A percentile compares a stretch with the other conserved stretches of the same genome.
phyloP scores from a whole-genome alignment of 2,797 vertebrate species.

The Takifugu rubripes region DNA sequence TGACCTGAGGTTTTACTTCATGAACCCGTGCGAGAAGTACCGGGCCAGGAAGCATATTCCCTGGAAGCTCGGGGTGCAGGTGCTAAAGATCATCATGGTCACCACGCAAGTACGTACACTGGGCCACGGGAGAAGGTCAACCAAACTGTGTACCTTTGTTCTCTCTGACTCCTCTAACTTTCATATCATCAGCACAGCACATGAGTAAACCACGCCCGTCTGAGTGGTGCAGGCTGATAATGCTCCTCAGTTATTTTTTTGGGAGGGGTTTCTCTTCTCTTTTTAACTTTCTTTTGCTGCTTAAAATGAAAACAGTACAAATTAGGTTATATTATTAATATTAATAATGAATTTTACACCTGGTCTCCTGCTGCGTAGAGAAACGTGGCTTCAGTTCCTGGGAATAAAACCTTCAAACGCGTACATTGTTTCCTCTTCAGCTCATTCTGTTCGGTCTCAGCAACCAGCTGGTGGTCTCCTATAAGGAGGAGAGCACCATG shows the following conservation, averaged over 20 bases:
- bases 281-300: background rate
- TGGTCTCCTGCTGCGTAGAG: too few species aligned
- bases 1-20: constrained; percentile 94
- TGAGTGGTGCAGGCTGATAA: background rate
- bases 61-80: constrained; percentile 94
- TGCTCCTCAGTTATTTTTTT: background rate
- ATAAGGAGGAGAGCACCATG: constrained; percentile 89
- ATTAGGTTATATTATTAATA: background rate
- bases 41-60: constrained; percentile 84
- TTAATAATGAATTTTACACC: background rate
- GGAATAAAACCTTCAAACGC: background rate
- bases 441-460: constrained; percentile 92
- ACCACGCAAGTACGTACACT: constrained; percentile 85
- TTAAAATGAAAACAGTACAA: background rate
- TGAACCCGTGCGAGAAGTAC: constrained; percentile 98
- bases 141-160: too few species aligned
- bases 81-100: constrained; percentile 95
- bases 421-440: constrained; percentile 53
- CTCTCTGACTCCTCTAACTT: too few species aligned
- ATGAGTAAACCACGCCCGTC: background rate
- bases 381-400: too few species aligned
- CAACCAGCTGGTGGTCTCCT: constrained; percentile 94
- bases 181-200: background rate
- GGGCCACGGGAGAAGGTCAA: background rate
- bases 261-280: background rate